Percentiles rank a stretch among this genome's conserved stretches.
phyloP scores from a whole-genome alignment of 2,113 vertebrate species.

The human region DNA sequence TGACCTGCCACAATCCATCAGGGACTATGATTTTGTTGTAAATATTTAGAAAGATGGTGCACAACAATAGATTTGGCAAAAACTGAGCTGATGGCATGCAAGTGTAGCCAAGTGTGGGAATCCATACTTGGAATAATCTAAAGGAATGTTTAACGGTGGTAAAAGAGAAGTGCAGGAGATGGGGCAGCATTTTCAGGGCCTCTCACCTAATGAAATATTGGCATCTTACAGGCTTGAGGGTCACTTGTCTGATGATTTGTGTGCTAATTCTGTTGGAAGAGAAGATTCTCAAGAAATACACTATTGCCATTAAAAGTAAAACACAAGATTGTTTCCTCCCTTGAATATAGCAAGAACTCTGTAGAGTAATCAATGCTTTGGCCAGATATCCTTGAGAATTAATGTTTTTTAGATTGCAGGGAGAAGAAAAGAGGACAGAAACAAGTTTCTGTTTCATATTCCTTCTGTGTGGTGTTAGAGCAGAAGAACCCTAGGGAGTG shows the following conservation, averaged over 20 bases:
- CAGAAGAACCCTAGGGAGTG: neutral
- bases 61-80: neutral
- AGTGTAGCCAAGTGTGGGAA: neutral
- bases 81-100: no score
- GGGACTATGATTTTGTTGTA: neutral
- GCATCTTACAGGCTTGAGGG: neutral
- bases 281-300: slow-evolving; percentile 5
- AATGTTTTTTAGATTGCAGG: neutral
- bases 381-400: neutral
- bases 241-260: neutral
- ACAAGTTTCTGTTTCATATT: neutral
- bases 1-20: neutral
- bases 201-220: neutral
- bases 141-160: neutral
- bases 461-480: neutral
- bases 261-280: neutral
- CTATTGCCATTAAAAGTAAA: neutral
- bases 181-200: neutral
- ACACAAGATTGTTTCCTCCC: neutral
- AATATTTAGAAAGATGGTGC: neutral
- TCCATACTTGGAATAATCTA: no score
- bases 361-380: neutral
- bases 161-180: neutral
- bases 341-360: neutral
- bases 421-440: neutral